Conservation (phyloP, 2,113 vertebrate species). For the Dolichallabes microphthalmus region DNA sequence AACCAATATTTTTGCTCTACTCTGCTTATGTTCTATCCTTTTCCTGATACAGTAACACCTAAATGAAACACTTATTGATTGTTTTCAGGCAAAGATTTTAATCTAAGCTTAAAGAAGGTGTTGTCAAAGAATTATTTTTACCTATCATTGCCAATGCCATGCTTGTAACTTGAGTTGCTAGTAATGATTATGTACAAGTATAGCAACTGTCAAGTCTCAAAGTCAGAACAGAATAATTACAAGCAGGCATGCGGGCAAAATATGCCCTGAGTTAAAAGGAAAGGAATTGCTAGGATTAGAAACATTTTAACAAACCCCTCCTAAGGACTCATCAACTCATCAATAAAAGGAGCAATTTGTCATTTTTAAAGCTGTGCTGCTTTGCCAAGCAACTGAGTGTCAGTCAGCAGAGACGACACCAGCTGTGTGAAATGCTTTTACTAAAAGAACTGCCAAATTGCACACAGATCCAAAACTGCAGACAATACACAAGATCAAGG, state of each 20-base stretch:
- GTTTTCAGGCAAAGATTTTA: neutral
- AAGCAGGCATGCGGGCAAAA: neutral
- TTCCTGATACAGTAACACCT: neutral
- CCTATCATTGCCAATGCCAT: neutral
- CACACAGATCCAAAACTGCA: neutral
- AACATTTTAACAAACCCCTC: neutral
- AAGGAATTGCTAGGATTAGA: neutral
- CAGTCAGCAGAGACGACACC: neutral
- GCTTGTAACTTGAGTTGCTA: neutral
- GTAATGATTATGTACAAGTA: neutral
- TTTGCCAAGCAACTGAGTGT: neutral
- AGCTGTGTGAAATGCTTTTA: neutral
- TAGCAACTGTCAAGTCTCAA: neutral
- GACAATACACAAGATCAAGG: neutral
- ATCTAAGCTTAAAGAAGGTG: neutral
- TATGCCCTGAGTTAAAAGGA: neutral
- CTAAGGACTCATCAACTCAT: neutral
- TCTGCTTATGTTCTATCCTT: neutral
- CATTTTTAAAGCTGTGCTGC: neutral
- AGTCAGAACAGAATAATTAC: constrained; percentile 3
- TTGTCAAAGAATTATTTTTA: neutral
- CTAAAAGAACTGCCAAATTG: neutral
- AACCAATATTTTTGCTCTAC: neutral
- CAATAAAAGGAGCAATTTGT: neutral
- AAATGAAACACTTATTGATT: neutral